A percentile compares a stretch with the other conserved stretches of the same genome.
phyloP scores from a whole-genome alignment of 1,140 invertebrate species.

The Caerostris extrusa region DNA sequence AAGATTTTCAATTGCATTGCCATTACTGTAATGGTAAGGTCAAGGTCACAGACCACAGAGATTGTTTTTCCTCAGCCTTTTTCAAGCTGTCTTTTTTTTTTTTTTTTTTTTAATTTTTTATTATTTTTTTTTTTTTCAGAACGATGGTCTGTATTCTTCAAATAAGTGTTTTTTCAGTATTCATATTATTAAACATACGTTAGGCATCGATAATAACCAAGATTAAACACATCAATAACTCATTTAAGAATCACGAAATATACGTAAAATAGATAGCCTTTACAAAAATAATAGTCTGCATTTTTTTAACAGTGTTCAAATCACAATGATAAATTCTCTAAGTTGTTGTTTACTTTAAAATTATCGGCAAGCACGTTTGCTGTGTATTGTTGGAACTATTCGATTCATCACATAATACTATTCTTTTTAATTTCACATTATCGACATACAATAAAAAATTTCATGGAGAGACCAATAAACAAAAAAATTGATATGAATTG shows the following conservation, averaged over 20 bases:
- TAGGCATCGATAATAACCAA: constrained; percentile 70
- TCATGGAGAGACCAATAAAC: background rate
- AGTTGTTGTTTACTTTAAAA: constrained; percentile 3
- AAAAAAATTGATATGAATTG: background rate
- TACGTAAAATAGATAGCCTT: background rate
- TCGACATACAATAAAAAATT: constrained; percentile 6
- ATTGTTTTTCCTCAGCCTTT: constrained; percentile 30
- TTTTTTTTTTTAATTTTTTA: constrained; percentile 15
- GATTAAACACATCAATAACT: constrained; percentile 69
- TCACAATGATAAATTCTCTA: constrained; percentile 6
- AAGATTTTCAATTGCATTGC: constrained; percentile 58
- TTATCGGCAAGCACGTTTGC: background rate
- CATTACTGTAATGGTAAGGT: constrained; percentile 75
- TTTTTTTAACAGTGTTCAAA: background rate
- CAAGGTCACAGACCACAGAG: constrained; percentile 58
- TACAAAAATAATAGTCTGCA: background rate
- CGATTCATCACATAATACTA: constrained; percentile 6
- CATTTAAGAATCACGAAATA: constrained; percentile 67
- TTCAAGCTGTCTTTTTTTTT: background rate
- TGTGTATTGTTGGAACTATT: background rate
- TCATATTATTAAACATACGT: constrained; percentile 52
- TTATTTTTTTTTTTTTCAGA: background rate
- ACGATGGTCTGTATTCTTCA: constrained; percentile 24
- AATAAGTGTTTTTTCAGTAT: constrained; percentile 54
- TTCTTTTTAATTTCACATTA: background rate